Evolutionary conservation across 2,888 invertebrate species (phyloP).

Genomic region (Lycia hirtaria): DNA sequence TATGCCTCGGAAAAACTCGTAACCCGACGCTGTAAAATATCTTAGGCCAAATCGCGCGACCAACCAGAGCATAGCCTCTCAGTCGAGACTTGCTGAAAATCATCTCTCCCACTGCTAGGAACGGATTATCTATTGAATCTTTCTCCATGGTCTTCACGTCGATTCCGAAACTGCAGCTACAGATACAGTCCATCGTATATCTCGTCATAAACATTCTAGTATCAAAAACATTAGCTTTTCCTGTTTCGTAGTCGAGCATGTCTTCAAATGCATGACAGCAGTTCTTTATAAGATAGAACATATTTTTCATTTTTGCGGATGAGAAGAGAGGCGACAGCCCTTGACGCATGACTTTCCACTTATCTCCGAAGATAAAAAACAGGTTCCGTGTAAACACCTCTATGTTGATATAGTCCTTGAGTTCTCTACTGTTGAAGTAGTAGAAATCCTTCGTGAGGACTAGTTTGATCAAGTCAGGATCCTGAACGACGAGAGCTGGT

Average conservation of each 20-base stretch:
- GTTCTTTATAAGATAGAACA: conserved; percentile 51
- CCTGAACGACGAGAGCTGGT: conserved; percentile 44
- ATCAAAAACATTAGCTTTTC: conserved; percentile 33
- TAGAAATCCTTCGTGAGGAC: conserved; percentile 51
- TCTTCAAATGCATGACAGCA: conserved; percentile 43
- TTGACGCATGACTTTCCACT: conserved; percentile 50
- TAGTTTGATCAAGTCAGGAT: conserved; percentile 48
- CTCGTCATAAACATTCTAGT: conserved; percentile 43
- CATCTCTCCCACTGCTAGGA: conserved; percentile 45
- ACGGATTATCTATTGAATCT: conserved; percentile 46
- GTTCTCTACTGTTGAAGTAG: conserved; percentile 48
- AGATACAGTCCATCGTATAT: conserved; percentile 54
- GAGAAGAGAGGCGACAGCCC: conserved; percentile 50
- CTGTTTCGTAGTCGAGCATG: conserved; percentile 39
- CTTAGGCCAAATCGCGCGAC: conserved; percentile 52
- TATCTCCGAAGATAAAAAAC: conserved; percentile 48
- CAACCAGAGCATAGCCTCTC: conserved; percentile 36
- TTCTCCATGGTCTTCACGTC: conserved; percentile 50
- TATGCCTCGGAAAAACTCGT: conserved; percentile 41
- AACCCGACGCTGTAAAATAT: conserved; percentile 52
- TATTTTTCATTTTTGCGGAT: conserved; percentile 49
- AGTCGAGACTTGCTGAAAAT: conserved; percentile 41
- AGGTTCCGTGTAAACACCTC: conserved; percentile 48
- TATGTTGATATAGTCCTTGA: conserved; percentile 38
- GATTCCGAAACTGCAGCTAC: conserved; percentile 53